These are phyloP conservation scores for Macroglossus sobrinus DNA, from an alignment of 2,113 vertebrate genomes.

Conservation along the genomic window DNA sequence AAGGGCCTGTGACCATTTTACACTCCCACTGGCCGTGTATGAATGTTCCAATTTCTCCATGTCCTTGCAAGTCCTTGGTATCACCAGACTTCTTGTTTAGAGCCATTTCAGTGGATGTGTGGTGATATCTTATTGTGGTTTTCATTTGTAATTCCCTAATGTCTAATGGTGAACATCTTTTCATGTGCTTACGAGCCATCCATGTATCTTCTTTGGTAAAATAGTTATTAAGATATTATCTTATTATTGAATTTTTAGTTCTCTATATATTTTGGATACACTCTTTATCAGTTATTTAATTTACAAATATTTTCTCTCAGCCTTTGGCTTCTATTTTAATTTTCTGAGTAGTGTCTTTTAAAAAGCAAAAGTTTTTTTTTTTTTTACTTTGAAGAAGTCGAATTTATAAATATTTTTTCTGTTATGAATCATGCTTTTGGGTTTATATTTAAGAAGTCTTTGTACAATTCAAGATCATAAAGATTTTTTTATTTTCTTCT, in stretches of 20 bases:
- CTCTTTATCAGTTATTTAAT: not conserved
- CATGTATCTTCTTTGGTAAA: not conserved
- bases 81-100: not conserved
- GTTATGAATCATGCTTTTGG: not conserved
- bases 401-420: not conserved
- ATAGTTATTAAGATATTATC: slow-evolving; percentile 7
- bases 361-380: not conserved
- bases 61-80: not conserved
- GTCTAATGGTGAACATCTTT: not conserved
- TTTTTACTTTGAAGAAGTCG: not conserved
- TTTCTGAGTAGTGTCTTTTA: slow-evolving; percentile 14
- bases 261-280: not conserved
- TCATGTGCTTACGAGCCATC: not conserved
- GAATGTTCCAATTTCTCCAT: not conserved
- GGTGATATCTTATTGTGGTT: not conserved
- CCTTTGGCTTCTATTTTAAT: slow-evolving; percentile 7
- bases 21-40: not conserved
- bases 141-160: not conserved
- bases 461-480: not conserved
- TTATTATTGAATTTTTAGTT: not conserved
- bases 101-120: not conserved
- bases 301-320: not conserved
- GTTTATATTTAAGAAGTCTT: not conserved
- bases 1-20: not conserved
- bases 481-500: not conserved